These are phyloP conservation scores for Paragorgia papillata DNA, from an alignment of 92 coral and sea anemone species.

Conservation along the genomic window DNA sequence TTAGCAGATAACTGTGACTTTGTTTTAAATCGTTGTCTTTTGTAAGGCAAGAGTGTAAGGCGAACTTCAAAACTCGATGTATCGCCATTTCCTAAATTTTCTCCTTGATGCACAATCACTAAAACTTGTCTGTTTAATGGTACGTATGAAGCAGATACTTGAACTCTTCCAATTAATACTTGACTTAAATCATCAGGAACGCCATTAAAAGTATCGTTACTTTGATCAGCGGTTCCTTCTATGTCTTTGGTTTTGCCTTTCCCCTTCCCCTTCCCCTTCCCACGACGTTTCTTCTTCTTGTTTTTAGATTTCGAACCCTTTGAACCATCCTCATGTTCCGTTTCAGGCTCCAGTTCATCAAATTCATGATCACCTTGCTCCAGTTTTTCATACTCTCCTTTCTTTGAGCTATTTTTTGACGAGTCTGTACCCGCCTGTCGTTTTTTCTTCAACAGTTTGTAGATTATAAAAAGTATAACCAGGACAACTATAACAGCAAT, in stretches of 20 bases:
- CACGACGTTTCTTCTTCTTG: slow-evolving; percentile 19
- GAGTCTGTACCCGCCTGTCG: background rate
- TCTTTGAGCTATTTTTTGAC: background rate
- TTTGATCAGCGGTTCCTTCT: background rate
- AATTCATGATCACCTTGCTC: slow-evolving; percentile 17
- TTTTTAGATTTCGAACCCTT: background rate
- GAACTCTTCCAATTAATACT: slow-evolving; percentile 1
- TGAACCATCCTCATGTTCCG: background rate
- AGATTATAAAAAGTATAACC: slow-evolving; percentile 3
- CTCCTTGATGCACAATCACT: slow-evolving; percentile 13
- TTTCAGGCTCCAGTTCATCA: background rate
- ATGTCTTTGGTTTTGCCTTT: background rate
- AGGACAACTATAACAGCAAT: slow-evolving; percentile 14
- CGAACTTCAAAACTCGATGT: slow-evolving; percentile 21
- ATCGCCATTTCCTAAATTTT: background rate
- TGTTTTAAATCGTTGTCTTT: slow-evolving; percentile 22
- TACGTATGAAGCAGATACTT: slow-evolving; percentile 4
- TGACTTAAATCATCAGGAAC: background rate
- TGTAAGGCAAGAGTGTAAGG: slow-evolving; percentile 15
- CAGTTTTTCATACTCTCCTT: slow-evolving; percentile 11
- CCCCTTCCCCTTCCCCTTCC: background rate
- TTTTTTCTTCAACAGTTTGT: slow-evolving; percentile 17
- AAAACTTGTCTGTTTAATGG: slow-evolving; percentile 10
- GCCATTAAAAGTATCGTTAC: background rate
- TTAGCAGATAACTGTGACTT: slow-evolving; percentile 21